Percentiles rank a stretch among this genome's conserved stretches.
Evolutionary conservation across 2,888 invertebrate genomes (phyloP).

Genomic region (Pardosa pseudoannulata): DNA sequence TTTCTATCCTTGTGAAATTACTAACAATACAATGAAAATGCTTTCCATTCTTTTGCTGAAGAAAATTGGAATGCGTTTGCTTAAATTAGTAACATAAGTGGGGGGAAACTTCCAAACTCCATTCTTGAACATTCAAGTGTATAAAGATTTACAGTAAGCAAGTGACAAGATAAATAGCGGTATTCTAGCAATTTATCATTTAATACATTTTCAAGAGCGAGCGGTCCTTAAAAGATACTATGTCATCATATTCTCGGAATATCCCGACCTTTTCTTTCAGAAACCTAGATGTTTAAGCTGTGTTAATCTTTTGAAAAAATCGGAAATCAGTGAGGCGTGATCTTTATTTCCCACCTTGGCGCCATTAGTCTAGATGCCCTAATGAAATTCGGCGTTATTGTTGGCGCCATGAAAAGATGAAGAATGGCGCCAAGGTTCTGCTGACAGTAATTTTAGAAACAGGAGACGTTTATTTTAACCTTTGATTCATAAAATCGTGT

Average conservation of each 20-base stretch:
- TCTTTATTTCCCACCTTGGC: slow-evolving; percentile 20
- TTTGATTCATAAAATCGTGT: slow-evolving; percentile 2
- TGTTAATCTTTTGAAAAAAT: not conserved
- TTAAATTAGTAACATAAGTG: too few species aligned
- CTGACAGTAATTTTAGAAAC: slow-evolving; percentile 23
- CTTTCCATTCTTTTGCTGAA: too few species aligned
- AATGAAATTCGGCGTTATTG: slow-evolving; percentile 19
- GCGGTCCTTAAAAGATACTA: not conserved
- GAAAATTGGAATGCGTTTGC: too few species aligned
- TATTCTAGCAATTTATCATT: not conserved
- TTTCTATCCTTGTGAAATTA: too few species aligned
- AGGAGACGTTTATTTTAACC: slow-evolving; percentile 16
- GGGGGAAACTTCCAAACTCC: too few species aligned
- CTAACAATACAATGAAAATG: too few species aligned
- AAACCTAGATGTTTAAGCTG: not conserved
- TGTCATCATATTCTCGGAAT: not conserved
- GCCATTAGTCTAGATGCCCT: slow-evolving; percentile 23
- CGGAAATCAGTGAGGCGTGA: not conserved
- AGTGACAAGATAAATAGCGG: not conserved
- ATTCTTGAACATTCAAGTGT: too few species aligned
- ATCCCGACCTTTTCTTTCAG: not conserved
- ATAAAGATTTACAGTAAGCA: not conserved
- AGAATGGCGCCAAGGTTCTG: slow-evolving; percentile 12
- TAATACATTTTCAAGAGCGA: not conserved
- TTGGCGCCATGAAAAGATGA: slow-evolving; percentile 25